Base-by-base conservation (phyloP, 2,888 invertebrate genomes). In the Drosophila emarginata region DNA sequence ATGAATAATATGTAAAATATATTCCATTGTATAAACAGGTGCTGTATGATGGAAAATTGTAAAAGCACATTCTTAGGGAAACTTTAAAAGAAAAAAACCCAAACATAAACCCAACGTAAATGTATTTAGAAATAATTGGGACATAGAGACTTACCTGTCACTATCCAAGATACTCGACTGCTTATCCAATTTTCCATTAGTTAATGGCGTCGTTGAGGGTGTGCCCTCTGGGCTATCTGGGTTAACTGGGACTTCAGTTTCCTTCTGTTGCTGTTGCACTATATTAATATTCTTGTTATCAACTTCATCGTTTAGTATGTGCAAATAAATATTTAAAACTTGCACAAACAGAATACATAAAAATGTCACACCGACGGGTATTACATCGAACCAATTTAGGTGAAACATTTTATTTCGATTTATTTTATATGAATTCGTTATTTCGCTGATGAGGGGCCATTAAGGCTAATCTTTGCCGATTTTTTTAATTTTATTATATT, bases 61-160 rank as follows among this genome's bases (percentile, higher is more conserved):
- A 21, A 26, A 11, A 7, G 36, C 32, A 23, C 26, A 18, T 53
- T 37, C 32, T 28, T 36, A 52, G n/a, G n/a, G 4, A 60, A 57
- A 14, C 6, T n/a, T n/a, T n/a, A n/a, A n/a, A 67, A 40, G 15
- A 9, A 28, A 9, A 61, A 61, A 64, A 37, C 23, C 23, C 23
- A 58, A 37, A 23, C 57, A 54, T 54, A 5, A 59, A 51, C 4
- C 14, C 40, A 9, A 50, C 40, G 4, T 32, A 32, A 32, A 9
- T 32, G 32, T 7, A 32, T 32, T 4, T 32, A 7, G 32, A 26
- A 5, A 26, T 26, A 26, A 26, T 4, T n/a, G n/a, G n/a, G n/a
- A n/a, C n/a, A n/a, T n/a, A n/a, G n/a, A n/a, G 6, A 80, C 89
- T 61, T 71, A 90, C 90, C 90, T 90, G 67, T 90, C 90, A 58